Evolutionary conservation across 2,797 vertebrate genomes (phyloP).

Genomic region (Thamnophis elegans): DNA sequence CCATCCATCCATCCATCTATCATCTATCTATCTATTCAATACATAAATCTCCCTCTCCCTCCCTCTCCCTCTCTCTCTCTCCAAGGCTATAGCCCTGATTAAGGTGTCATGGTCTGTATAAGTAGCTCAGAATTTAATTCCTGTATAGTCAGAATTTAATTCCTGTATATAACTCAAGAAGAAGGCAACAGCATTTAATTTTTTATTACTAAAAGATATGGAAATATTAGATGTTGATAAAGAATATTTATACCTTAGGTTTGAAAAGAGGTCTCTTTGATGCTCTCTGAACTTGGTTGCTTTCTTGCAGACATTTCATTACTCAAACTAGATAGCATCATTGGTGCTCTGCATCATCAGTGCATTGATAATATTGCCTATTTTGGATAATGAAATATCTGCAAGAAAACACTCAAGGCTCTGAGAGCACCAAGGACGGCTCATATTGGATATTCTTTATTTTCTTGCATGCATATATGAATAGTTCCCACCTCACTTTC

Average conservation of each 20-base stretch:
- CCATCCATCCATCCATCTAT: too few relatives aligned
- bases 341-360: not conserved
- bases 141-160: not conserved
- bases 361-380: not conserved
- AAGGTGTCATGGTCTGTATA: not conserved
- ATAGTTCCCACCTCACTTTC: not conserved
- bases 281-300: not conserved
- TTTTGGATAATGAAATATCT: not conserved
- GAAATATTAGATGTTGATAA: not conserved
- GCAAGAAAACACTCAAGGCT: not conserved
- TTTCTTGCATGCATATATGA: not conserved
- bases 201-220: not conserved
- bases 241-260: not conserved
- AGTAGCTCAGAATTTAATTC: slow-evolving; percentile 1
- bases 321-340: not conserved
- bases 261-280: not conserved
- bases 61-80: not conserved
- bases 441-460: not conserved
- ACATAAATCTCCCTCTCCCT: not conserved
- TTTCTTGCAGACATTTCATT: not conserved
- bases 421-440: not conserved
- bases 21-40: too few relatives aligned
- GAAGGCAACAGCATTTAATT: not conserved
- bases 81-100: not conserved
- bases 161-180: not conserved